Base-by-base conservation (phyloP, 2,113 vertebrate species). In the Campylomormyrus numenius region DNA sequence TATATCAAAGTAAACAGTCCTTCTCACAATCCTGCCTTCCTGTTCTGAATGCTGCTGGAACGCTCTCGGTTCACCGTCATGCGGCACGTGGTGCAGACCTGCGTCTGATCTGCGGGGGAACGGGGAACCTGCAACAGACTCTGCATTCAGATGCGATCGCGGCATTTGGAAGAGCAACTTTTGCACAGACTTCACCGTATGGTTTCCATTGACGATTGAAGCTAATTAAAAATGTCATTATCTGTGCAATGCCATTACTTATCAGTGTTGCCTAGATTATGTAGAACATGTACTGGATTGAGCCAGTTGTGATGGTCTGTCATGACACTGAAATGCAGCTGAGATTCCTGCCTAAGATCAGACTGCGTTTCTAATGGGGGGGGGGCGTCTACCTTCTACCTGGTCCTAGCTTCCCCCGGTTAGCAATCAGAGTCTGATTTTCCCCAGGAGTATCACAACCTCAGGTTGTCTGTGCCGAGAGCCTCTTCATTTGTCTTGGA, bases 1-100 rank as follows among this genome's bases (percentile, higher is more conserved):
- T 87, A 93, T 92, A 94, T 94, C 91, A 93, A 93, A 95, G 94
- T 92, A 93, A 94, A 93, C 89, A 92, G 91, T 87, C 88, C 50
- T 62, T 92, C 91, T 85, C 88, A 0, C 88, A 93, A 93, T 94
- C 89, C 90, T 88, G 84, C 91, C 89, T 92, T 91, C 24, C 2
- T 66, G 91, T 89, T 90, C 92, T 0, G 77, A 90, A 89, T 89
- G 58, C 80, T 87, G 39, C 85, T 11, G 46, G 5, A 31, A 53
- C 2, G 83, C 21, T 10, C 8, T 48, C 1, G 0, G 19, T 24
- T 48, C 8, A 48, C 17, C 0, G 42, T 21, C 39, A 24, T 11
- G 42, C 80, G 10, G 45, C 24, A 27, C 80, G 39, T 13, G 17
- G 9, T 27, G n/a, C 62, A 31, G n/a, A 31, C 62, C n/a, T 11